These are phyloP conservation scores for Rhabdomys dilectus DNA, from an alignment of 2,113 vertebrate genomes.

Conservation along the genomic window DNA sequence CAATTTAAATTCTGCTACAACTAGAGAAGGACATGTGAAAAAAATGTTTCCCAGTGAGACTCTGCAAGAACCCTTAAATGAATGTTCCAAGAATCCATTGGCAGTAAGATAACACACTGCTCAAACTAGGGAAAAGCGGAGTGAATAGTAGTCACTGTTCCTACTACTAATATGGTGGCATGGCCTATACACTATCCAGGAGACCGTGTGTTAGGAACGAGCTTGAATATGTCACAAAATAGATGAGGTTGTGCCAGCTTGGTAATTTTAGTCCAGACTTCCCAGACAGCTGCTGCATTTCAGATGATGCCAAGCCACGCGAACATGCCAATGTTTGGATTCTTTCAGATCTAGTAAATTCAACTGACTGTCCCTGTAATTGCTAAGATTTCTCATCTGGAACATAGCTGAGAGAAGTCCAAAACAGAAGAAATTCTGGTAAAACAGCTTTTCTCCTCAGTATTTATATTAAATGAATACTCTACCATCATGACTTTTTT, in stretches of 20 bases:
- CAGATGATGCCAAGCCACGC: not conserved
- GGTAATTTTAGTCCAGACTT: slow-evolving; percentile 36
- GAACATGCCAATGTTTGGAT: slow-evolving; percentile 1
- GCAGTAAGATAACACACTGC: not conserved
- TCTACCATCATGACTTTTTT: not conserved
- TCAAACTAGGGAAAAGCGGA: not conserved
- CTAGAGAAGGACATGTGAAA: not conserved
- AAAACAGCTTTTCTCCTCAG: not conserved
- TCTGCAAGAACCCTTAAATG: not conserved
- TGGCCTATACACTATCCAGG: not conserved
- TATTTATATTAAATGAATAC: slow-evolving; percentile 2
- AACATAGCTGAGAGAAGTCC: not conserved
- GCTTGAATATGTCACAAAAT: not conserved
- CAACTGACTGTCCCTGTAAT: not conserved
- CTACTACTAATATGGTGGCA: not conserved
- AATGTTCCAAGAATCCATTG: not conserved
- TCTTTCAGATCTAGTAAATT: slow-evolving; percentile 35
- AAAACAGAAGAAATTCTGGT: not conserved
- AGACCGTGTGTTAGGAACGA: slow-evolving; percentile 29
- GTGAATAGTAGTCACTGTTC: not conserved
- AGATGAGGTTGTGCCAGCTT: slow-evolving; percentile 22
- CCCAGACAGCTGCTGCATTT: slow-evolving; percentile 36
- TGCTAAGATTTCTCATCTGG: slow-evolving; percentile 47
- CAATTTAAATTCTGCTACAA: not conserved
- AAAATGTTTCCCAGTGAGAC: not conserved